Conservation (phyloP, 2,797 vertebrate genomes). For the Sylvia borin region DNA sequence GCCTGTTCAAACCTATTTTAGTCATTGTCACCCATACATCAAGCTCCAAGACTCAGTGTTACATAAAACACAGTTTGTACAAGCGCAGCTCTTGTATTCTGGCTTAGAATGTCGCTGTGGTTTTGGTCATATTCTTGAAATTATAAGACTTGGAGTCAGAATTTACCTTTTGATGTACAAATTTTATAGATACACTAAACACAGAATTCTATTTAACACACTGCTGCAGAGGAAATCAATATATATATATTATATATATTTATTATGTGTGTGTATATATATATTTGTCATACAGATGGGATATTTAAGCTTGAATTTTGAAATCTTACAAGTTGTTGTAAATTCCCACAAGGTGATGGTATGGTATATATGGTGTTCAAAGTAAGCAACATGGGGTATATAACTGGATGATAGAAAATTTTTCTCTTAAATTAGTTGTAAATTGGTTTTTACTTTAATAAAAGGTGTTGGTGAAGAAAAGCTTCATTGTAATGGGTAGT, state of each 20-base stretch:
- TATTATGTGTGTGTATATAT: not conserved
- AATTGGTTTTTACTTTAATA: not conserved
- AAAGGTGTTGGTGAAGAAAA: not conserved
- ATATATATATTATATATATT: not conserved
- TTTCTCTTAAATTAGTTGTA: not conserved
- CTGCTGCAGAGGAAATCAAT: not conserved
- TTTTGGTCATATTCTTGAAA: not conserved
- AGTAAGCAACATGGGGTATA: not conserved
- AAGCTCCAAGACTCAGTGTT: not conserved
- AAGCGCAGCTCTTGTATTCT: not conserved
- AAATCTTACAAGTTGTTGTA: not conserved
- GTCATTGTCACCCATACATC: not conserved
- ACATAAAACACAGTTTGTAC: not conserved
- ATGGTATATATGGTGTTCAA: not conserved
- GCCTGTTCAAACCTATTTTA: not conserved
- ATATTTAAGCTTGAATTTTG: not conserved
- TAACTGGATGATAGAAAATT: fast-evolving
- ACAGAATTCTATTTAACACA: not conserved
- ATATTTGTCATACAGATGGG: not conserved
- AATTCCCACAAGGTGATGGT: not conserved
- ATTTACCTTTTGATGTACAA: not conserved
- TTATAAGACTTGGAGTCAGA: not conserved
- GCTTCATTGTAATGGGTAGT: not conserved
- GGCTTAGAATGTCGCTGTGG: not conserved
- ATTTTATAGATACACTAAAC: not conserved